Conservation (phyloP, 2,888 invertebrate species). For the Frankliniella intonsa region DNA sequence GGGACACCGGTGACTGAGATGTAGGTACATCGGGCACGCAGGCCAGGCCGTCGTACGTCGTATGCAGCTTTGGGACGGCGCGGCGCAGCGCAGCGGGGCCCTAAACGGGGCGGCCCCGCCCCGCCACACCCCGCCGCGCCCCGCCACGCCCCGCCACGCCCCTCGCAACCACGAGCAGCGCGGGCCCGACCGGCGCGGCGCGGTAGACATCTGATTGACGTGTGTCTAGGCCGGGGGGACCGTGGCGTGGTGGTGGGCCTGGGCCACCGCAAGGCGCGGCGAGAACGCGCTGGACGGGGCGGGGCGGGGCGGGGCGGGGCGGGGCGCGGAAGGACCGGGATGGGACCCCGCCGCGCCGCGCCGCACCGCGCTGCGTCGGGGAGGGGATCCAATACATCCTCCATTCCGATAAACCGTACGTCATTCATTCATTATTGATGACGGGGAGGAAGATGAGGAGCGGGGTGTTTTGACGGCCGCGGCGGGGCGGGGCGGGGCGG, state of each 20-base stretch:
- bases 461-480: neutral
- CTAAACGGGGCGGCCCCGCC: neutral
- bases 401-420: neutral
- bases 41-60: neutral
- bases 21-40: neutral
- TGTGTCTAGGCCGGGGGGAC: neutral
- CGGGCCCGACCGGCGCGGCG: neutral
- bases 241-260: no score
- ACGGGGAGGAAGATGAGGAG: neutral
- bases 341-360: neutral
- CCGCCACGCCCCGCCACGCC: neutral
- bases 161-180: conserved; percentile 7
- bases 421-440: conserved; percentile 1
- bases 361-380: neutral
- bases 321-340: no score
- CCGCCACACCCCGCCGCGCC: conserved; percentile 26
- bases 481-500: no score
- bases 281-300: no score
- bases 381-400: neutral
- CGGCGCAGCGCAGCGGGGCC: no score
- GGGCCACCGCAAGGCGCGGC: no score
- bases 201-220: neutral
- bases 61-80: neutral
- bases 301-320: no score
- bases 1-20: neutral